Percentiles rank a stretch among this genome's conserved stretches.
phyloP scores from a whole-genome alignment of 2,113 vertebrate species.

The Casuarius casuarius region DNA sequence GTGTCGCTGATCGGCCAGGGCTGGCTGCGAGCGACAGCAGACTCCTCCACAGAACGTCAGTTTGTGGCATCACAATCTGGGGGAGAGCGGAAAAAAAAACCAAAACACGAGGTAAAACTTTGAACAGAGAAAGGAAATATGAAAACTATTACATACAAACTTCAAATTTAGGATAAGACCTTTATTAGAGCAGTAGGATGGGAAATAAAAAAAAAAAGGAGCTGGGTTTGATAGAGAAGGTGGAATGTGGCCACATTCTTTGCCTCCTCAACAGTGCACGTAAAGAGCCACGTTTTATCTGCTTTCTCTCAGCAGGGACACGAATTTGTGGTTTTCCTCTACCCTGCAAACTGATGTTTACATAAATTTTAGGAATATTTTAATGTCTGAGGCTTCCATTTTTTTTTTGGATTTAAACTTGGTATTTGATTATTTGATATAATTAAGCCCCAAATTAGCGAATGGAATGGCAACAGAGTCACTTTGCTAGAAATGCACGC shows the following conservation, averaged over 20 bases:
- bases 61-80: not conserved
- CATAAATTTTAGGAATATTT: not conserved
- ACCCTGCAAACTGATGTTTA: not conserved
- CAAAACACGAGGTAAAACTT: not conserved
- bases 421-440: not conserved
- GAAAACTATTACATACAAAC: not conserved
- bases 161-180: not conserved
- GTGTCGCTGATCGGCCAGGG: fast-evolving
- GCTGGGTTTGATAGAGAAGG: not conserved
- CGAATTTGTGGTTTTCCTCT: not conserved
- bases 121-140: not conserved
- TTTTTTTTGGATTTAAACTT: not conserved
- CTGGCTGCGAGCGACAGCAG: not conserved
- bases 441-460: not conserved
- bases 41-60: not conserved
- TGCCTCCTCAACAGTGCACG: not conserved
- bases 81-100: not conserved
- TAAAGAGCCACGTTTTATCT: not conserved
- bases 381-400: not conserved
- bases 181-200: not conserved
- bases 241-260: not conserved
- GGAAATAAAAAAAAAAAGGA: too few species aligned
- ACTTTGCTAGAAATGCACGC: not conserved
- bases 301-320: not conserved
- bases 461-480: not conserved